Base-by-base conservation (phyloP, 2,888 invertebrate species). In the Zhuqinia jingwanae region DNA sequence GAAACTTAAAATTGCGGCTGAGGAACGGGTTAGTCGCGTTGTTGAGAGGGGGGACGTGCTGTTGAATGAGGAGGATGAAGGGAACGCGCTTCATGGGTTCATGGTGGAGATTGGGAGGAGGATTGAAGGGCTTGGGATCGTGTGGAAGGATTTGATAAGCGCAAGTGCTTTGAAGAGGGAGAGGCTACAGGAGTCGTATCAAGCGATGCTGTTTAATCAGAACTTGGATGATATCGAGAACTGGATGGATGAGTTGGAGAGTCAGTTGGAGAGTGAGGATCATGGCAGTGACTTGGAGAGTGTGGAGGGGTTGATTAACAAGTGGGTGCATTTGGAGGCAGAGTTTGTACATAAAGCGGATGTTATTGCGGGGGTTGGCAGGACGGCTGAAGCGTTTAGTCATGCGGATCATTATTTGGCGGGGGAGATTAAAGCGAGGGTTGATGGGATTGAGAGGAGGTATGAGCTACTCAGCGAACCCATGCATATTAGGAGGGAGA, bases 241-340 rank as follows among this genome's bases (percentile, higher is more conserved):
- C 15, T 99, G 99, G 98, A 95, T 98, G 92, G 97, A 97, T 91
- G 98, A 98, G 84, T 94, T 96, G 0, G 97, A 97, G 92, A 93
- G 94, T 17, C 96, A 96, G 90, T 92, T 97, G 56, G 94, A 94
- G 89, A 95, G 95, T 0, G 95, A 95, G 90, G 96, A 96, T 92
- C 95, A 95, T 90, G 99, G 98, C 85, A 96, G 96, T 92, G 98
- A 99, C 93, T 93, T 99, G 88, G 95, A 96, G 0, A 96, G 97
- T 0, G 97, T 97, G 0, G 96, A 95, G 13, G 96, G 96, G 90
- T 94, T 99, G 45, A 92, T 94, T 83, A 94, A 94, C 90, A 93
- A 93, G 91, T 93, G 94, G 91, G 93, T 93, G 90, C 91, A 96
- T 3, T 93, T 98, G n/a, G 98, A 98, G 92, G 96, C 96, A 77